These are phyloP conservation scores for Tinamus guttatus DNA, from an alignment of 2,113 vertebrate genomes.

Conservation along the genomic window DNA sequence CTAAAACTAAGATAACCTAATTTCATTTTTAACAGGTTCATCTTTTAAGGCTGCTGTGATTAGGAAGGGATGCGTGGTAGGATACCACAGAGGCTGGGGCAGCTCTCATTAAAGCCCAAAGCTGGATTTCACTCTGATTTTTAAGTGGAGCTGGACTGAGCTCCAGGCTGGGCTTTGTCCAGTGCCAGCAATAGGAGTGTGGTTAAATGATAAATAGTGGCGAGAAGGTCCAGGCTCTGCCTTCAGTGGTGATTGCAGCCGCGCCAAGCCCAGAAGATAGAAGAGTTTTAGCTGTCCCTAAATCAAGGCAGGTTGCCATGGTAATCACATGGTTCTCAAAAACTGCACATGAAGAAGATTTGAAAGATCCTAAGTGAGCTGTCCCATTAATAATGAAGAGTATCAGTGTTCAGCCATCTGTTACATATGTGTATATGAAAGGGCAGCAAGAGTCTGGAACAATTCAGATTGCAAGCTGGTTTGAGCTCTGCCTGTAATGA, in stretches of 20 bases:
- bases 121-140: too few species aligned
- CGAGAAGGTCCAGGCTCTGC: neutral
- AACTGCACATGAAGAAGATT: neutral
- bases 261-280: neutral
- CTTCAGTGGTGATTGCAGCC: neutral
- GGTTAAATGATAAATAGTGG: neutral
- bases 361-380: neutral
- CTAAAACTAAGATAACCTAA: neutral
- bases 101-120: neutral
- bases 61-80: neutral
- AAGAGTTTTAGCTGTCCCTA: neutral
- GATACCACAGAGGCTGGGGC: neutral
- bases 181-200: neutral
- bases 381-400: neutral
- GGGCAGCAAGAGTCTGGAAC: neutral
- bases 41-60: neutral
- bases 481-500: neutral
- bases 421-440: neutral
- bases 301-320: conserved; percentile 25
- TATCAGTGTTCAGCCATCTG: conserved; percentile 30
- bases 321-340: neutral
- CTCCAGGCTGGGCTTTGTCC: neutral
- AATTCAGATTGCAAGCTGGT: neutral
- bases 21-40: neutral
- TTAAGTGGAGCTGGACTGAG: too few species aligned